These are phyloP conservation scores for Coelopa frigida DNA, from an alignment of 1,140 invertebrate species.

Conservation along the genomic window DNA sequence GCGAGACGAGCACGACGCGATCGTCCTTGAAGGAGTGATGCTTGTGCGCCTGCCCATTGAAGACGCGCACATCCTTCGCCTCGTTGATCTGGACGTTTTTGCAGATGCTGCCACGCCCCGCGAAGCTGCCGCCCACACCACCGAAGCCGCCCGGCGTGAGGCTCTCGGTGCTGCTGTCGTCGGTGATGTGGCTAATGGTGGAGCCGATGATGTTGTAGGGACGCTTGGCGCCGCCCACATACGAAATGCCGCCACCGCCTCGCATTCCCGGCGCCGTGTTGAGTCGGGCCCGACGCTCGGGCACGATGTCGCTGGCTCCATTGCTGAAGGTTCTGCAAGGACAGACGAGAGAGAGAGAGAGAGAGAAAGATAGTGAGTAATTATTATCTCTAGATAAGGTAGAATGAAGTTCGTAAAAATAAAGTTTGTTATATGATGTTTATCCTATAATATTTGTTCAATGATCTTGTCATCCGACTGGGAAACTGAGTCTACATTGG, in stretches of 20 bases:
- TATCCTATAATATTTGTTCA: no score
- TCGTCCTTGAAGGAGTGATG: constrained; percentile 53
- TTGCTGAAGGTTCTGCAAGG: constrained; percentile 39
- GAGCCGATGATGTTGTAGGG: constrained; percentile 36
- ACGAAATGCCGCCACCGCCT: constrained; percentile 5
- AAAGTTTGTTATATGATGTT: not conserved
- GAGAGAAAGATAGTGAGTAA: not conserved
- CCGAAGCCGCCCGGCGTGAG: constrained; percentile 42
- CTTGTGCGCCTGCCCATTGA: constrained; percentile 14
- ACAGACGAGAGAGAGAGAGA: not conserved
- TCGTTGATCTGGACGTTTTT: constrained; percentile 56
- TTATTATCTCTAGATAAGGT: not conserved
- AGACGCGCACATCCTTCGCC: constrained; percentile 55
- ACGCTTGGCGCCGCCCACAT: constrained; percentile 24
- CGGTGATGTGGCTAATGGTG: constrained; percentile 38
- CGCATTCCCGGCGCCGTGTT: constrained; percentile 42
- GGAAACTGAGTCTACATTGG: no score
- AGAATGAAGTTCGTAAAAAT: not conserved
- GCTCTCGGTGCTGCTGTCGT: constrained; percentile 40
- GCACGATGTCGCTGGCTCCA: constrained; percentile 36
- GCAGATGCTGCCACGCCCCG: constrained; percentile 35
- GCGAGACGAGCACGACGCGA: constrained; percentile 64
- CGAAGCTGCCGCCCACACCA: constrained; percentile 41
- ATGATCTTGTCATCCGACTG: no score
- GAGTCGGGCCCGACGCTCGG: constrained; percentile 35